Evolutionary conservation across 2,113 vertebrate genomes (phyloP), one percentile per base, ranked within the genome.

Genomic region (Ia io): DNA sequence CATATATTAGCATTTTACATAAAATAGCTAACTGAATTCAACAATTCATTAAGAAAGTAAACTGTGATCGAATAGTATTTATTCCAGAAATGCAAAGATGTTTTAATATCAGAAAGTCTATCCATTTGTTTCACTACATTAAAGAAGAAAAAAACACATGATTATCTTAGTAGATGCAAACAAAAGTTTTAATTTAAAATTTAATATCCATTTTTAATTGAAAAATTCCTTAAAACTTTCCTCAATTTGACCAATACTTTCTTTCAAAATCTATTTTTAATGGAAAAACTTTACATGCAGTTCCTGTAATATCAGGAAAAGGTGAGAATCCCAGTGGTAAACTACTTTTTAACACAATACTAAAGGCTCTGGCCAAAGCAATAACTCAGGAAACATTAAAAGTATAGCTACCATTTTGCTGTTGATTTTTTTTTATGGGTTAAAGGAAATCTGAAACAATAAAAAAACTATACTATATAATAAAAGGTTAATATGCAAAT

Each of bases 291-390:
- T 89, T 84, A 77, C 44, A 84, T 63, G n/a, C 5, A 90, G n/a
- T 51, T 89, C 2, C 42, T 84, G 70, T 90, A 94, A 79, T 90
- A 79, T 44, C 74, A 86, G 67, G 14, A 73, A 91, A 87, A 91
- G 22, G 80, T 3, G 32, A 84, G 61, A 84, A 86, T 86, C n/a
- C 17, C 30, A 80, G 17, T 2, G 35, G 49, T 51, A 74, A 71
- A 74, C 23, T 76, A 74, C 30, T 91, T 95, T 87, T 88, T 74
- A 76, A 74, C 40, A 56, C 12, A 86, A 56, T 70, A 63, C 25
- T 80, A 89, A 20, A 77, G 10, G 59, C n/a, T 49, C 67, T 84
- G 35, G 7, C 25, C 69, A 92, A 94, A 89, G 35, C 17, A 92
- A 71, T 91, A 84, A 82, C 35, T 80, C 25, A 30, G 37, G 12